Evolutionary conservation across 2,113 vertebrate species (phyloP).

Genomic region (Vicugna pacos): DNA sequence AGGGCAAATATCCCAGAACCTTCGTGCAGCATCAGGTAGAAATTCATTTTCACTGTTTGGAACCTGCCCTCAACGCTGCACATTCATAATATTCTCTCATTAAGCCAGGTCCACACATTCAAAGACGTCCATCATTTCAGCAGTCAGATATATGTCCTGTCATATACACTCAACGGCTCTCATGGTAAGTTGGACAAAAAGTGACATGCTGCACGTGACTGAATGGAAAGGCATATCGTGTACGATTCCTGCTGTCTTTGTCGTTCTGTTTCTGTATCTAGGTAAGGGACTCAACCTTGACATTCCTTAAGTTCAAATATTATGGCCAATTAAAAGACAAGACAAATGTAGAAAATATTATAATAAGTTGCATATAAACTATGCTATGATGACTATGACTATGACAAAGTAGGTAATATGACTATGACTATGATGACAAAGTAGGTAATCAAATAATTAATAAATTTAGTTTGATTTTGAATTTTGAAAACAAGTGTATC

Average conservation of each 20-base stretch:
- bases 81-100: constrained; percentile 74
- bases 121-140: constrained; percentile 64
- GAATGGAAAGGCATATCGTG: constrained; percentile 71
- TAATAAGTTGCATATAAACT: background rate
- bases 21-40: background rate
- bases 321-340: constrained; percentile 11
- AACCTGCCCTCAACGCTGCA: constrained; percentile 32
- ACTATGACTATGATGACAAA: background rate
- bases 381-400: background rate
- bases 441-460: background rate
- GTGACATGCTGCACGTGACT: constrained; percentile 75
- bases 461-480: background rate
- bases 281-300: constrained; percentile 65
- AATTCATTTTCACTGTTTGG: constrained; percentile 50
- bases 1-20: constrained; percentile 55
- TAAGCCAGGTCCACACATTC: constrained; percentile 60
- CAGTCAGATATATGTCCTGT: constrained; percentile 69
- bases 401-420: background rate
- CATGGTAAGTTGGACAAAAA: constrained; percentile 73
- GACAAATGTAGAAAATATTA: background rate
- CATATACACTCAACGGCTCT: constrained; percentile 70
- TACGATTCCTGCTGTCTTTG: constrained; percentile 76
- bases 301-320: constrained; percentile 45
- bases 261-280: constrained; percentile 68
- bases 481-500: background rate